phyloP scores from a whole-genome alignment of 1,140 invertebrate genomes.

The Eueides isabella region DNA sequence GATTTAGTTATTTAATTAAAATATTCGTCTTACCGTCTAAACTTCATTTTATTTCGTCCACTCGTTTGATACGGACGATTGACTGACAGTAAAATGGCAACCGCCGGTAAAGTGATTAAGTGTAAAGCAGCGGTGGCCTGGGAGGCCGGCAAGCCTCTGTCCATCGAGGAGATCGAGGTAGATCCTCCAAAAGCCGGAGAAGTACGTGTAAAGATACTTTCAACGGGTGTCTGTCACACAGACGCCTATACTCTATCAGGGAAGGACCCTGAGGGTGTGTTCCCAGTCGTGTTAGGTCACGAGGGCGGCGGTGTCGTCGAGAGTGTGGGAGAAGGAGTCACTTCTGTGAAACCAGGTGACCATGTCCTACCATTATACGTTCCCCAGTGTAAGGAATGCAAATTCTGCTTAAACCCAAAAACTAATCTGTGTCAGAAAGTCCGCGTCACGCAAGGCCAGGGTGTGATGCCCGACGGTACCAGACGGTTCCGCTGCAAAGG shows the following conservation, averaged over 20 bases:
- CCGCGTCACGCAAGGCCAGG: slow-evolving; percentile 92
- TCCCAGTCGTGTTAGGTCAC: slow-evolving; percentile 96
- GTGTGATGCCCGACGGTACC: slow-evolving; percentile 98
- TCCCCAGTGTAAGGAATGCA: slow-evolving; percentile 97
- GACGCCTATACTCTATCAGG: slow-evolving; percentile 97
- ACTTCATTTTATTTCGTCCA: slow-evolving; percentile 34
- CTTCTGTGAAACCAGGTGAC: slow-evolving; percentile 93
- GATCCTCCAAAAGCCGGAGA: slow-evolving; percentile 95
- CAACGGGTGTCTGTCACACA: slow-evolving; percentile 98
- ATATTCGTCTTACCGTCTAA: background rate
- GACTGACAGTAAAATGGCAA: slow-evolving; percentile 38
- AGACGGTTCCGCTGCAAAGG: slow-evolving; percentile 96
- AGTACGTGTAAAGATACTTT: slow-evolving; percentile 91
- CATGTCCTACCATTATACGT: slow-evolving; percentile 98
- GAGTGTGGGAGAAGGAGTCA: slow-evolving; percentile 97
- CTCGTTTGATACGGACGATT: slow-evolving; percentile 18
- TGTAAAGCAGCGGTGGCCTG: slow-evolving; percentile 97
- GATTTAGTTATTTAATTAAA: slow-evolving; percentile 7
- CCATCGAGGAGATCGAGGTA: slow-evolving; percentile 96
- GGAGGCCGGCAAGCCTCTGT: slow-evolving; percentile 92
- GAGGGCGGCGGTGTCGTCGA: slow-evolving; percentile 98
- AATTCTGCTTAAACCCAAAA: slow-evolving; percentile 97
- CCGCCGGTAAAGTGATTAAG: slow-evolving; percentile 86
- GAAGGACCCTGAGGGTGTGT: slow-evolving; percentile 95
- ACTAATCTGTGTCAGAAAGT: slow-evolving; percentile 99